Evolutionary conservation across 2,888 invertebrate species (phyloP), one percentile per base, ranked within the genome.

Genomic region (Cephalotes varians): DNA sequence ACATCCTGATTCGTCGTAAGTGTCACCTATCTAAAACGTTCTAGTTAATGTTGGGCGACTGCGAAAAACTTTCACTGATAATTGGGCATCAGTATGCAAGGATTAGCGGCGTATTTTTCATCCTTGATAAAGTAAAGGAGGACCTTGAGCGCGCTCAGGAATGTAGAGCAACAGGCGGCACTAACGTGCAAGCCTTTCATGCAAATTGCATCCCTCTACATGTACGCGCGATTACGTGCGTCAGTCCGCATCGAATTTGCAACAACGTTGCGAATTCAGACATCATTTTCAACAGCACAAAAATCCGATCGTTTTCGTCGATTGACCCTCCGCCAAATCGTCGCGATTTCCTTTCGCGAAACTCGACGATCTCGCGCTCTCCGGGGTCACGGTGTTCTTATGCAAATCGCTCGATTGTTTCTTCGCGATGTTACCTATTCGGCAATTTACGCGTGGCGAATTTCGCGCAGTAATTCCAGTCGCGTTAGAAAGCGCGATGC

Each of bases 141-240:
- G 90, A 92, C 93, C 93, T 92, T 93, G 87, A 83, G 81, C 84
- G 34, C 72, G 79, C 65, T 84, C 6, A 85, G 89, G 92, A 92
- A 93, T 92, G 90, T 92, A 87, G 92, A 91, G 90, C 91, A 92
- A 89, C 87, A 85, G 81, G 91, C 86, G 86, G 82, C 73, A 80
- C 67, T 76, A 60, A 81, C 79, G 69, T 77, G 86, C 81, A 79
- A 77, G 72, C 72, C 31, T 82, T 85, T 51, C 86, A 92, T 91
- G 93, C 90, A 90, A 93, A 93, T 93, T 76, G 84, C 88, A 91
- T 85, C 90, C 83, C 88, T 83, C 79, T 15, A 25, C 40, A 12
- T 64, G 37, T 9, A 80, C 51, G 10, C 9, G 49, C 49, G 54
- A 81, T 80, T 76, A 73, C 58, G 54, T 62, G 64, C 74, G 72